Conservation (phyloP, 2,113 vertebrate species). For the Centrocercus urophasianus region DNA sequence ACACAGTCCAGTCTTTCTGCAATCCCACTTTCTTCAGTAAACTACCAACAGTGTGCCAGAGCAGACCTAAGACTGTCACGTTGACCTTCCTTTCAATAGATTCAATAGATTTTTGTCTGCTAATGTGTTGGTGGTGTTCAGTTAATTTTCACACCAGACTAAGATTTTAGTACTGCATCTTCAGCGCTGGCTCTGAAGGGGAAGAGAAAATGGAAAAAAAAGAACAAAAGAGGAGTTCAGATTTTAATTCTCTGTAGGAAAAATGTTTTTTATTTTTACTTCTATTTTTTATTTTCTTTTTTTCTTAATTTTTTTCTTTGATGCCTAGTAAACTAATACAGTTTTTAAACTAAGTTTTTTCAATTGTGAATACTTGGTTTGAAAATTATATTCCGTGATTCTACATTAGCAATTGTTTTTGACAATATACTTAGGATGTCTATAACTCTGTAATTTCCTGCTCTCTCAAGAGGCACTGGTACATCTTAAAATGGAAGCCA, state of each 20-base stretch:
- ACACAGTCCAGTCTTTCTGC: background rate
- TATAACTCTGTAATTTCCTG: conserved; percentile 28
- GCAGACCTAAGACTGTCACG: background rate
- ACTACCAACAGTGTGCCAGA: background rate
- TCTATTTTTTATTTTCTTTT: conserved; percentile 56
- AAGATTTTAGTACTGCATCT: background rate
- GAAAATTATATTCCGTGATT: conserved; percentile 2
- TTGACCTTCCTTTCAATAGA: background rate
- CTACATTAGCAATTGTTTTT: conserved; percentile 30
- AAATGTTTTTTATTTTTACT: background rate
- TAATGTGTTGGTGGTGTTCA: background rate
- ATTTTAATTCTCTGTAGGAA: conserved; percentile 51
- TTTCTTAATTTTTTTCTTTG: conserved; percentile 63
- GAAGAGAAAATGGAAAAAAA: background rate
- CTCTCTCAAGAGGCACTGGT: background rate
- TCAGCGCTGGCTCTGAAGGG: background rate
- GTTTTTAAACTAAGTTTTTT: too few species aligned
- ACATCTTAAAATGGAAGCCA: conserved; percentile 36
- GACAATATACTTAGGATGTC: conserved; percentile 40
- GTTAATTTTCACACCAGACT: conserved; percentile 8
- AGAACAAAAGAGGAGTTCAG: background rate
- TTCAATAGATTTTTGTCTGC: background rate
- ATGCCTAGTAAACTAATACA: conserved; percentile 24
- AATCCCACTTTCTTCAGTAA: background rate
- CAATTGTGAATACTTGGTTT: conserved; percentile 49